A percentile compares a stretch with the other conserved stretches of the same genome.
These are phyloP conservation scores for Lycodopsis pacificus DNA, from an alignment of 2,797 vertebrate genomes.

Conservation along the genomic window DNA sequence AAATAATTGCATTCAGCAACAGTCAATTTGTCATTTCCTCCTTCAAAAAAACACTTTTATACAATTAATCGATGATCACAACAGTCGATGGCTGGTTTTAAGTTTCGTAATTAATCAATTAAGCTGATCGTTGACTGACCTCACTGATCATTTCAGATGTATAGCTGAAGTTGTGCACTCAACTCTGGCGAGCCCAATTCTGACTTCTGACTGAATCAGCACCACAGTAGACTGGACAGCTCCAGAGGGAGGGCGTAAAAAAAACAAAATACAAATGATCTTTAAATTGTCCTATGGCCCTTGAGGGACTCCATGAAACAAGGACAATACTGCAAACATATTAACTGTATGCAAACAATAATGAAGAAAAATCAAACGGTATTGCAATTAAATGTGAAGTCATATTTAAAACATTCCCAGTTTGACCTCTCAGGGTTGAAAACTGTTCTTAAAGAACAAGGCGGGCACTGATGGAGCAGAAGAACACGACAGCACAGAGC, in stretches of 20 bases:
- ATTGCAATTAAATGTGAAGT: conserved; percentile 1
- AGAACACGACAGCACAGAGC: not conserved
- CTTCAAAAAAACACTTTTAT: not conserved
- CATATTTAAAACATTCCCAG: not conserved
- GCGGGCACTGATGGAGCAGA: not conserved
- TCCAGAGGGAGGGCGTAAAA: not conserved
- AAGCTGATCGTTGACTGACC: not conserved
- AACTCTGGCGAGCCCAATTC: not conserved
- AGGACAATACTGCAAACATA: not conserved
- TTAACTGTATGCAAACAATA: not conserved
- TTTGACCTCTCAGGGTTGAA: not conserved
- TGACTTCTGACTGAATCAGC: conserved; percentile 28
- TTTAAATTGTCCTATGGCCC: not conserved
- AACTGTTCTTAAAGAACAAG: not conserved
- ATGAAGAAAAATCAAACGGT: not conserved
- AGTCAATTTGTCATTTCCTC: not conserved
- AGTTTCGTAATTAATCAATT: not conserved
- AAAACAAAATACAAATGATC: not conserved
- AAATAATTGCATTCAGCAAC: not conserved
- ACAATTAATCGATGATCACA: not conserved
- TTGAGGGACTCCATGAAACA: conserved; percentile 10
- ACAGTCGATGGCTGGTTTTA: not conserved
- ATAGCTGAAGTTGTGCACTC: not conserved
- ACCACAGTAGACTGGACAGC: conserved; percentile 33
- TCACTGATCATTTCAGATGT: not conserved